Percentiles rank a stretch among this genome's conserved stretches.
phyloP scores from a whole-genome alignment of 2,113 vertebrate species.

The Hystrix cristata region DNA sequence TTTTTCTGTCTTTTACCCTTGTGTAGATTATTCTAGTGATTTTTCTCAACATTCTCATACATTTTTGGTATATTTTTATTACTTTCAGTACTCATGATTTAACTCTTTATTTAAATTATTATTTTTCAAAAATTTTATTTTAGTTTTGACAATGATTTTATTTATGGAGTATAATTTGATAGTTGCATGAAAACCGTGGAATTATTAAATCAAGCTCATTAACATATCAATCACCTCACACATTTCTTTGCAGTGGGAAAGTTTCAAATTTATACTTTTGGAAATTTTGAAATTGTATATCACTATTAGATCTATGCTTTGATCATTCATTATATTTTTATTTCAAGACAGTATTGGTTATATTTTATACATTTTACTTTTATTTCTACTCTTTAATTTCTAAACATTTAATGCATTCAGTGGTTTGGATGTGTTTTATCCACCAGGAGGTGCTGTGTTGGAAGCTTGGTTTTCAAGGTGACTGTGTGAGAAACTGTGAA shows the following conservation, averaged over 20 bases:
- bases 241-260: no score
- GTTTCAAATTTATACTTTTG: no score
- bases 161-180: no score
- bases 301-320: no score
- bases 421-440: neutral
- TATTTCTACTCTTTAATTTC: neutral
- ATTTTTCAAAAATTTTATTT: neutral
- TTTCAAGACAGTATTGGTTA: no score
- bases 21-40: neutral
- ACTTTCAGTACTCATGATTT: neutral
- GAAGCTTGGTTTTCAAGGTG: neutral
- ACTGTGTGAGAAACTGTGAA: neutral
- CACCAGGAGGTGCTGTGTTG: neutral
- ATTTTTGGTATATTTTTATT: neutral
- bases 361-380: no score
- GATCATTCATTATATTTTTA: no score
- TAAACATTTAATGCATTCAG: neutral
- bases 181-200: neutral
- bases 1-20: neutral
- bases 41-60: neutral
- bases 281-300: no score
- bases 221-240: neutral
- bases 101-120: neutral
- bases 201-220: neutral
- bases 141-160: neutral